phyloP scores from a whole-genome alignment of 2,888 invertebrate species.

The Pimpla rufipes region DNA sequence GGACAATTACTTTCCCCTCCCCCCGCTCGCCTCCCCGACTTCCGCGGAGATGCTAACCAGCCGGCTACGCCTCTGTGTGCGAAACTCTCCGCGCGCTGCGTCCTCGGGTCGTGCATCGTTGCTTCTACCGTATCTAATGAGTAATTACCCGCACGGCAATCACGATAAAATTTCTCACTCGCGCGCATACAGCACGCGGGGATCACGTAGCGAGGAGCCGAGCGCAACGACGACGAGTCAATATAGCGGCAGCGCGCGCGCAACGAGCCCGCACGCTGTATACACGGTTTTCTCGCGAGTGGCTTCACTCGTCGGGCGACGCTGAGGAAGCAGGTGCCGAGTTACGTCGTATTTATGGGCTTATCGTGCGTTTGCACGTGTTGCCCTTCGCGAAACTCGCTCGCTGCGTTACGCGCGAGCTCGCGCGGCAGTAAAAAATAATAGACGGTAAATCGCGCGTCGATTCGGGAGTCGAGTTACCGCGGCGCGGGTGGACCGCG shows the following conservation, averaged over 20 bases:
- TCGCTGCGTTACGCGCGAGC: not conserved
- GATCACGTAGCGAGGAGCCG: not conserved
- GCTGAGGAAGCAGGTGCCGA: conserved; percentile 60
- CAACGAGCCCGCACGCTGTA: not conserved
- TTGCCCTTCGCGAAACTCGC: conserved; percentile 18
- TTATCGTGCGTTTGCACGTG: conserved; percentile 52
- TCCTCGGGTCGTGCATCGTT: conserved; percentile 34
- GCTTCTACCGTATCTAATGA: conserved; percentile 64
- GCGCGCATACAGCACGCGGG: not conserved
- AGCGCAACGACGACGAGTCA: not conserved
- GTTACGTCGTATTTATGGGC: conserved; percentile 48
- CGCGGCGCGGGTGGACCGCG: conserved; percentile 30
- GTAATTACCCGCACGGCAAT: conserved; percentile 62
- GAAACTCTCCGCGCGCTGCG: not conserved
- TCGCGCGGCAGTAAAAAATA: conserved; percentile 37
- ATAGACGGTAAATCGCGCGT: conserved; percentile 56
- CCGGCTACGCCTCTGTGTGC: conserved; percentile 24
- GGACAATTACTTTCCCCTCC: too few relatives aligned
- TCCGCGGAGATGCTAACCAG: conserved; percentile 38
- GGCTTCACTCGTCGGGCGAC: conserved; percentile 39
- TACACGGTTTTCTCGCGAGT: conserved; percentile 59
- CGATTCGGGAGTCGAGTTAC: conserved; percentile 45
- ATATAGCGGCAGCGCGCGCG: conserved; percentile 15
- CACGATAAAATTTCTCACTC: conserved; percentile 60
- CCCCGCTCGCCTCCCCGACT: too few relatives aligned